Evolutionary conservation across 2,888 invertebrate genomes (phyloP).

Genomic region (Ametastegia equiseti): DNA sequence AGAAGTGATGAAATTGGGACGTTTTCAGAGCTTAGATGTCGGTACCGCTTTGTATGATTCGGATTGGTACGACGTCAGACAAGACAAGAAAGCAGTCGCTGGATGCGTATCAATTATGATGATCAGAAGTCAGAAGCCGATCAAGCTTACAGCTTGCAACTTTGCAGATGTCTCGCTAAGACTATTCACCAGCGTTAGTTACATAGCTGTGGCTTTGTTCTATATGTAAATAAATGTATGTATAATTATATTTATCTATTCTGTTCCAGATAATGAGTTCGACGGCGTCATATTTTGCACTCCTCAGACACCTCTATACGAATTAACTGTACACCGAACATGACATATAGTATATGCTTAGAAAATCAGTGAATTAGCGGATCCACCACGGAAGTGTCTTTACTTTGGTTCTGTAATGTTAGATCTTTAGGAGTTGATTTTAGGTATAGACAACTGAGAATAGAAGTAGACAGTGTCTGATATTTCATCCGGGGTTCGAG

Average conservation of each 20-base stretch:
- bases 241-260: not conserved
- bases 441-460: too few relatives aligned
- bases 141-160: slow-evolving; percentile 25
- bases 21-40: slow-evolving; percentile 19
- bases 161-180: slow-evolving; percentile 25
- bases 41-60: slow-evolving; percentile 6
- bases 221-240: not conserved
- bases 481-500: too few relatives aligned
- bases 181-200: slow-evolving; percentile 31
- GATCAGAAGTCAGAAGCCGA: slow-evolving; percentile 20
- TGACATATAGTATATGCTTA: not conserved
- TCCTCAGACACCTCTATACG: slow-evolving; percentile 12
- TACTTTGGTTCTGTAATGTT: too few relatives aligned
- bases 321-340: not conserved
- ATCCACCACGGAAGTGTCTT: too few relatives aligned
- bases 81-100: not conserved
- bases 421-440: too few relatives aligned
- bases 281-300: slow-evolving; percentile 33
- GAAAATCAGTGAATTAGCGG: not conserved
- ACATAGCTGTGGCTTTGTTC: not conserved
- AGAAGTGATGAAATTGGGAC: not conserved
- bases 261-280: slow-evolving; percentile 39
- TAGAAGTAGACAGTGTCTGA: too few relatives aligned
- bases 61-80: not conserved
- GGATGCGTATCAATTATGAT: slow-evolving; percentile 27